These are phyloP conservation scores for Procambarus clarkii DNA, from an alignment of 1,140 invertebrate species.

Conservation along the genomic window DNA sequence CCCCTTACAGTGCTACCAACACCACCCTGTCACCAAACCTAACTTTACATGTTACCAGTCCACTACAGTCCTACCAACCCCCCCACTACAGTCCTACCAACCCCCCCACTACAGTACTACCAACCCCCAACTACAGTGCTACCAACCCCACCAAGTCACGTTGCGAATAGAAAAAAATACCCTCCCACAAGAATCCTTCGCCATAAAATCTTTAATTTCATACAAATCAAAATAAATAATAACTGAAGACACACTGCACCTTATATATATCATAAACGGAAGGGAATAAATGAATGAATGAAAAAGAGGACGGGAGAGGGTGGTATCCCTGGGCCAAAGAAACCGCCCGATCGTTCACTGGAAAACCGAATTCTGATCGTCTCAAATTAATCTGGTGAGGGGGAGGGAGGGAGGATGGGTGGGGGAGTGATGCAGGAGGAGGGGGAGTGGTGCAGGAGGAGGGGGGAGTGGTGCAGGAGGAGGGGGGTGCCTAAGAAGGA, in stretches of 20 bases:
- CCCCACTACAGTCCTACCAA: neutral
- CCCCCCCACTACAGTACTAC: neutral
- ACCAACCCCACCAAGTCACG: neutral
- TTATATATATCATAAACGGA: too few relatives aligned
- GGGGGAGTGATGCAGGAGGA: neutral
- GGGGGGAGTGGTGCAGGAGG: neutral
- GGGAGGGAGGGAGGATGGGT: neutral
- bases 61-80: neutral
- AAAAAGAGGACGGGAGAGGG: neutral
- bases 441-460: neutral
- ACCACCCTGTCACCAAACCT: neutral
- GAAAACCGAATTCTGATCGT: slow-evolving; percentile 30
- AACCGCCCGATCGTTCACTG: neutral
- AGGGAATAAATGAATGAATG: neutral
- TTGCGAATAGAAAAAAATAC: too few relatives aligned
- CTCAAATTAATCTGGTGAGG: slow-evolving; percentile 16
- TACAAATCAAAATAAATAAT: neutral
- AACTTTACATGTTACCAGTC: neutral
- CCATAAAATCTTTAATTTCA: too few relatives aligned
- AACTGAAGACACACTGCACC: neutral
- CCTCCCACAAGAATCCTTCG: too few relatives aligned
- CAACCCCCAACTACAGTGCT: neutral
- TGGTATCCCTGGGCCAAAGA: neutral
- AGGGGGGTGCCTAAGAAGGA: neutral
- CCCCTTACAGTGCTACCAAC: neutral